These are phyloP conservation scores for Molanna angustata DNA, from an alignment of 2,888 invertebrate genomes.

Conservation along the genomic window DNA sequence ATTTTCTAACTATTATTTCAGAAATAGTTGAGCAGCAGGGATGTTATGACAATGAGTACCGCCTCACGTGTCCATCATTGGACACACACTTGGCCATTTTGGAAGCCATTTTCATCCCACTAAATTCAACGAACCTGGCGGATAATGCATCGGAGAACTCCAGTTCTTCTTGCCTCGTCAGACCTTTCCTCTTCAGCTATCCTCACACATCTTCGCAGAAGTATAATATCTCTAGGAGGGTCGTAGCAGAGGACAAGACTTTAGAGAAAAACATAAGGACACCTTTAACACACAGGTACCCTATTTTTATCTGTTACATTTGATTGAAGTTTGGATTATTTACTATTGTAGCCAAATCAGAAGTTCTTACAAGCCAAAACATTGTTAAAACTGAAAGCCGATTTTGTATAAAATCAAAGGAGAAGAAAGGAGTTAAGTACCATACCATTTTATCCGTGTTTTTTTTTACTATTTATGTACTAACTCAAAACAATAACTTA, in stretches of 20 bases:
- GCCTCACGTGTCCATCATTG: slow-evolving; percentile 61
- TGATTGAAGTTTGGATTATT: too few species aligned
- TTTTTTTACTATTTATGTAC: too few species aligned
- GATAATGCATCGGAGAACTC: slow-evolving; percentile 42
- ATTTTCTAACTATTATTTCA: slow-evolving; percentile 43
- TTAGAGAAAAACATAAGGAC: slow-evolving; percentile 46
- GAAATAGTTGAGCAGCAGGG: slow-evolving; percentile 64
- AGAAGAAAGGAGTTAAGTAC: too few species aligned
- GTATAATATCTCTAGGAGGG: slow-evolving; percentile 19
- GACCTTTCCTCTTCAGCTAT: slow-evolving; percentile 45
- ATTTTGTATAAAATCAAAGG: too few species aligned
- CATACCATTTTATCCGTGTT: too few species aligned
- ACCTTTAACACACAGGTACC: slow-evolving; percentile 54
- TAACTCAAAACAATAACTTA: too few species aligned
- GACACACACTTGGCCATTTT: slow-evolving; percentile 62
- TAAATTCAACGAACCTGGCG: slow-evolving; percentile 19
- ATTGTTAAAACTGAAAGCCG: too few species aligned
- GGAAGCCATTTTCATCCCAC: slow-evolving; percentile 59
- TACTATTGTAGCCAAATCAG: too few species aligned
- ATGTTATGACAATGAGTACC: slow-evolving; percentile 59
- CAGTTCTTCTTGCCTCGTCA: slow-evolving; percentile 43
- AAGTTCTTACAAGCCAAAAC: too few species aligned
- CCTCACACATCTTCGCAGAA: slow-evolving; percentile 40
- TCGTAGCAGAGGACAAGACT: slow-evolving; percentile 21
- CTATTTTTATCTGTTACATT: too few species aligned